Conservation (phyloP, 30 jellyfish, hydroid and myxozoan genomes). For the Turritopsis rubra region DNA sequence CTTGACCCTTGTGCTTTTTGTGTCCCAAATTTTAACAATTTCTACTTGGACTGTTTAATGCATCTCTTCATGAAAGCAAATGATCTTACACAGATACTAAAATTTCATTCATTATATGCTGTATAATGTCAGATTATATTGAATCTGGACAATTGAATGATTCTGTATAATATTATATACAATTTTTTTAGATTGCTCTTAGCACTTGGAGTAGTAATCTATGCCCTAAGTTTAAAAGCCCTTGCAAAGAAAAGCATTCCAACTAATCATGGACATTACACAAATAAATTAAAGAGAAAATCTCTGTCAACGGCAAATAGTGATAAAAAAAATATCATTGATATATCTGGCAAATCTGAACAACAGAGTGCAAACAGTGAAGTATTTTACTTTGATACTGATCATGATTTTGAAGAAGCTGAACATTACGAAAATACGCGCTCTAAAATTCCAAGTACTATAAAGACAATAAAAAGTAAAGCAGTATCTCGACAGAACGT, state of each 20-base stretch:
- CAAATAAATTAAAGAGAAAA: background rate
- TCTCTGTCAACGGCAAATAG: background rate
- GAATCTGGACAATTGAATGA: too few relatives aligned
- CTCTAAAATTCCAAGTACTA: background rate
- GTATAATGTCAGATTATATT: too few relatives aligned
- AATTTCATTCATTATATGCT: too few relatives aligned
- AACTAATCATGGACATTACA: background rate
- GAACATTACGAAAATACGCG: background rate
- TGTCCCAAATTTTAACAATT: too few relatives aligned
- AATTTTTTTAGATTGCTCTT: background rate
- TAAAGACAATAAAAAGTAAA: background rate
- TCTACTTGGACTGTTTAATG: too few relatives aligned
- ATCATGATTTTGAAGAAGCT: conserved; percentile 27
- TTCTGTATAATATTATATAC: too few relatives aligned
- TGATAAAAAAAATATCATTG: background rate
- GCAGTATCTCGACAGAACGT: conserved; percentile 11
- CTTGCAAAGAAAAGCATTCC: background rate
- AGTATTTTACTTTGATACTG: conserved; percentile 29
- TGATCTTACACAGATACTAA: too few relatives aligned
- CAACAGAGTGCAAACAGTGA: background rate
- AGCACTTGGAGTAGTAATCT: background rate
- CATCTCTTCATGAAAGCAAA: too few relatives aligned
- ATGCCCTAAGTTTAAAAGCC: background rate
- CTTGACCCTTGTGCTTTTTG: too few relatives aligned
- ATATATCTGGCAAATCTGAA: background rate